A percentile compares a stretch with the other conserved stretches of the same genome.
Evolutionary conservation across 2,888 invertebrate genomes (phyloP).

Genomic region (Cheilosia scutellata): DNA sequence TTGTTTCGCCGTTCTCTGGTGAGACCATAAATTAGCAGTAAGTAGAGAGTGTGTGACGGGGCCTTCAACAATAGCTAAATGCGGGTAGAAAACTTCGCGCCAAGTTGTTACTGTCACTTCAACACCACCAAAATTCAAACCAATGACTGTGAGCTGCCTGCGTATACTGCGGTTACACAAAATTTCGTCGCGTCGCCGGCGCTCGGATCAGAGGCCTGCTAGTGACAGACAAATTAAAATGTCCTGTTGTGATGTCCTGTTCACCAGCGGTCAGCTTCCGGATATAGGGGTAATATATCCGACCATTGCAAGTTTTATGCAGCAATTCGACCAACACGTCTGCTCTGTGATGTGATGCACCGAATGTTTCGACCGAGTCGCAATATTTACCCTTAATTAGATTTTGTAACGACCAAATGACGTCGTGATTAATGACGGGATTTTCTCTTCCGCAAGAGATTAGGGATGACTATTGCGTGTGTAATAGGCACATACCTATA

Average conservation of each 20-base stretch:
- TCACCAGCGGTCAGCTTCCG: constrained; percentile 66
- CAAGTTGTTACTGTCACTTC: constrained; percentile 74
- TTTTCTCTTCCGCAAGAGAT: constrained; percentile 73
- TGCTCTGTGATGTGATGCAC: constrained; percentile 56
- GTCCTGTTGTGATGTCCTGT: constrained; percentile 62
- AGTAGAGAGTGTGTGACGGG: constrained; percentile 39
- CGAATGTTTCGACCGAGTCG: constrained; percentile 71
- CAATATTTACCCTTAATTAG: constrained; percentile 78
- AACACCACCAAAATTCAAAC: constrained; percentile 70
- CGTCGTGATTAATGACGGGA: constrained; percentile 78
- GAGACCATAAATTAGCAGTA: constrained; percentile 70
- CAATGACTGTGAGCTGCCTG: constrained; percentile 61
- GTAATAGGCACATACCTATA: constrained; percentile 28
- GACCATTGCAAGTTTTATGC: constrained; percentile 42
- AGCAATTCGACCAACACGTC: constrained; percentile 49
- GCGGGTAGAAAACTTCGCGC: constrained; percentile 71
- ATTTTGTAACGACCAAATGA: constrained; percentile 78
- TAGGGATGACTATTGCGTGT: constrained; percentile 71
- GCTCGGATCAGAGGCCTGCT: constrained; percentile 56
- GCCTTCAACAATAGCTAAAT: constrained; percentile 60
- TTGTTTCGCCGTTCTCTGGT: constrained; percentile 43
- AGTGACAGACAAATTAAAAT: constrained; percentile 76
- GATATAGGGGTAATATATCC: constrained; percentile 67
- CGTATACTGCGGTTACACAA: constrained; percentile 65
- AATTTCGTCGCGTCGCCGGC: constrained; percentile 63